Conservation (phyloP, 2,113 vertebrate species). For the Megaceryle maxima region DNA sequence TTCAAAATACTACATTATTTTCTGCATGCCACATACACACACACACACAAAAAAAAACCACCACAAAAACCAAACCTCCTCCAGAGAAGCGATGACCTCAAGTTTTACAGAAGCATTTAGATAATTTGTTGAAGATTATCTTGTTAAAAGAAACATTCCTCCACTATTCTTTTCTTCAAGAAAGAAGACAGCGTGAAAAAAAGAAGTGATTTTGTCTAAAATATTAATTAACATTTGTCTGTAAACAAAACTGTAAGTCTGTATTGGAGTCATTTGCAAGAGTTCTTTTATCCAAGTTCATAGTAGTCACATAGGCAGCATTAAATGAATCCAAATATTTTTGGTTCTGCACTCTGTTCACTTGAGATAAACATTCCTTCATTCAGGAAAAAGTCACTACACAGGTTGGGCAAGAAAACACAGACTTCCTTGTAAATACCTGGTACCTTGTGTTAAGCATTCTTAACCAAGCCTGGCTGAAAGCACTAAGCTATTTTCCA, state of each 20-base stretch:
- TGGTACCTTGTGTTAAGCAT: not conserved
- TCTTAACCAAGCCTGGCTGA: not conserved
- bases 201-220: not conserved
- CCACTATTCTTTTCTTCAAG: not conserved
- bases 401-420: not conserved
- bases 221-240: not conserved
- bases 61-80: not conserved
- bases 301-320: not conserved
- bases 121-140: not conserved
- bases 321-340: not conserved
- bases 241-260: not conserved
- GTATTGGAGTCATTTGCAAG: not conserved
- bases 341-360: not conserved
- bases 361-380: not conserved
- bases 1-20: not conserved
- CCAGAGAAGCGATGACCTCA: not conserved
- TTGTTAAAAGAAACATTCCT: not conserved
- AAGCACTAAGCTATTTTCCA: not conserved
- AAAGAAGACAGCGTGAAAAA: not conserved
- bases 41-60: no score
- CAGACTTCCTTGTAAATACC: not conserved
- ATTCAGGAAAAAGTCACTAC: not conserved
- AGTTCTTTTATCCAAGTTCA: not conserved
- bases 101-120: not conserved
- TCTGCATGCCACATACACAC: not conserved